Evolutionary conservation across 1,140 invertebrate species (phyloP), one percentile per base, ranked within the genome.

Genomic region (Neomicropteryx cornuta): DNA sequence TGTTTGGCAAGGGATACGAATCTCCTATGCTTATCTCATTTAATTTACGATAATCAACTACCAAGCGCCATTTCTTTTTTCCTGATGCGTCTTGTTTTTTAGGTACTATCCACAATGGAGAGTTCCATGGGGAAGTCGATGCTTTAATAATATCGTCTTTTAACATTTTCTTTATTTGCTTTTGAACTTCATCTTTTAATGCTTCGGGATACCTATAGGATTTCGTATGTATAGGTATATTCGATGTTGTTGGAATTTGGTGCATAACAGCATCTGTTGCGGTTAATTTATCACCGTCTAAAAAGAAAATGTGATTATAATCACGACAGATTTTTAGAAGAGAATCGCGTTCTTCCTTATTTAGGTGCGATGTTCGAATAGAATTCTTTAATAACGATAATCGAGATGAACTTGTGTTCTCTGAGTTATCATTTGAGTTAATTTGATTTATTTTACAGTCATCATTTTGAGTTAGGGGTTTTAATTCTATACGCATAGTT

Each of bases 1-100:
- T 72, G 10, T 61, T 43, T 8, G 72, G 72, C 2, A 77, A 38
- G 1, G 74, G 73, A 48, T 63, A 77, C 24, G 42, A 50, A 46
- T 76, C 70, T 5, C 49, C 50, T 18, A 62, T 46, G 10, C 57
- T 62, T 24, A 50, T 48, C 29, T 59, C 50, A 45, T 68, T 68
- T 27, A 66, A 29, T 42, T 58, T 58, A 30, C 56, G 29, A 37
- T 55, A 67, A 45, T 62, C 63, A 6, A 63, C 46, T 11, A 62
- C 55, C 5, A 68, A 24, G 30, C 62, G 41, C 48, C 48, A 58
- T 52, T 60, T 57, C 37, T 24, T 29, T 39, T 58, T 41, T 6
- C 46, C 52, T 3, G 47, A 51, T 1, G 53, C 49, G 24, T 62
- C 57, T 11, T 39, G 3, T 43, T 62, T 60, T 40, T 60, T 64